These are phyloP conservation scores for Rousettus leschenaultii DNA, from an alignment of 2,113 vertebrate genomes.

Conservation along the genomic window DNA sequence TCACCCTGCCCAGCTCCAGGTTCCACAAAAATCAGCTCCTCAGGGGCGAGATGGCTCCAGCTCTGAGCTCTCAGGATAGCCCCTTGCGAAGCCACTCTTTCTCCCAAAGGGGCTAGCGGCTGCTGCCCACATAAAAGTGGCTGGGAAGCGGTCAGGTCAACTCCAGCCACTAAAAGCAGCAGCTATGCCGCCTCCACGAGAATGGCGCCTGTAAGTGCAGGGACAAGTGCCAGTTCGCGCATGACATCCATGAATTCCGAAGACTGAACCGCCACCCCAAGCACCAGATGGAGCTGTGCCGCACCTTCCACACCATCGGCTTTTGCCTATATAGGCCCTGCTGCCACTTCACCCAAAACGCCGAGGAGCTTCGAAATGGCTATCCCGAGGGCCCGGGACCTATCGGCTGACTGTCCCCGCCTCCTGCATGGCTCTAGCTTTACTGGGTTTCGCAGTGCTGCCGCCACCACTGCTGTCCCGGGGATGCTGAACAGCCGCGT, in stretches of 20 bases:
- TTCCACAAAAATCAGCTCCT: slow-evolving; percentile 97
- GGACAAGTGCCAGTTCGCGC: slow-evolving; percentile 99
- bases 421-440: slow-evolving; percentile 99
- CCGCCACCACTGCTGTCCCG: slow-evolving; percentile 84
- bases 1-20: slow-evolving; percentile 91
- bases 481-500: slow-evolving; percentile 97
- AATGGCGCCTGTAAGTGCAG: slow-evolving; percentile 98
- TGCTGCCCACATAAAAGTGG: slow-evolving; percentile 89
- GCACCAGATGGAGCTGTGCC: slow-evolving; percentile 99
- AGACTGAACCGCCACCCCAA: slow-evolving; percentile 98
- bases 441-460: slow-evolving; percentile 90
- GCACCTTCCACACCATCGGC: slow-evolving; percentile 99
- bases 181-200: slow-evolving; percentile 97
- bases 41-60: slow-evolving; percentile 88
- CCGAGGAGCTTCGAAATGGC: slow-evolving; percentile 90
- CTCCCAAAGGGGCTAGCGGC: slow-evolving; percentile 94
- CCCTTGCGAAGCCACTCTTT: slow-evolving; percentile 95
- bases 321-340: slow-evolving; percentile 97
- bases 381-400: slow-evolving; percentile 85
- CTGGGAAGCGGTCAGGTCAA: slow-evolving; percentile 90
- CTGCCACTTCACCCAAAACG: slow-evolving; percentile 99
- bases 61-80: slow-evolving; percentile 93
- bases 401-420: slow-evolving; percentile 91
- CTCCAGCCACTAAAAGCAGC: slow-evolving; percentile 98
- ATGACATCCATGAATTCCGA: slow-evolving; percentile 96